Percentiles rank a stretch among this genome's conserved stretches.
Conservation (phyloP, 92 coral and sea anemone species). For the Palythoa grandiflora region DNA sequence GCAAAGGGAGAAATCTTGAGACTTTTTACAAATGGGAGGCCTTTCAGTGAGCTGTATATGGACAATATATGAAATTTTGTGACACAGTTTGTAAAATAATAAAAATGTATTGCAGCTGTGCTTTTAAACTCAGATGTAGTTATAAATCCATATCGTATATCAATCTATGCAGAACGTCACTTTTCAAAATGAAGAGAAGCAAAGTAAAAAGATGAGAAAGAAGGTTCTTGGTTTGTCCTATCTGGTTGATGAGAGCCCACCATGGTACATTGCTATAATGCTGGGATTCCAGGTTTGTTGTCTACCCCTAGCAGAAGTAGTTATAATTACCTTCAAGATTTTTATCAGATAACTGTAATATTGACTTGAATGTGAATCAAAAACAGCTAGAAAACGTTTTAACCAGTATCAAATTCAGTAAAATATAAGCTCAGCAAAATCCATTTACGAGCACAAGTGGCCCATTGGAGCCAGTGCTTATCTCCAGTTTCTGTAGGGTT, state of each 20-base stretch:
- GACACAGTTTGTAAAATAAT: too few species aligned
- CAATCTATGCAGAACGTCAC: background rate
- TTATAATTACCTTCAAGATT: too few species aligned
- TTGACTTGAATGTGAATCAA: background rate
- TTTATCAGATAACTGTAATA: background rate
- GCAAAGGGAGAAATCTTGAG: too few species aligned
- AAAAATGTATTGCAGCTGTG: background rate
- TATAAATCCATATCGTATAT: background rate
- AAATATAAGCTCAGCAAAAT: too few species aligned
- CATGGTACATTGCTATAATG: conserved; percentile 58
- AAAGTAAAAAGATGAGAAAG: conserved; percentile 27
- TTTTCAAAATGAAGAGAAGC: background rate
- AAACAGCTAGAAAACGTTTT: background rate
- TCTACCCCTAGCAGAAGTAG: too few species aligned
- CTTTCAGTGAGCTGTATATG: too few species aligned
- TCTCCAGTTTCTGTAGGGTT: too few species aligned
- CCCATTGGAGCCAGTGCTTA: too few species aligned
- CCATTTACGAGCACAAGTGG: too few species aligned
- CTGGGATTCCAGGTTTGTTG: conserved; percentile 66
- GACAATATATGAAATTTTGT: too few species aligned
- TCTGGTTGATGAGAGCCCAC: conserved; percentile 61
- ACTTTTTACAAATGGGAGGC: too few species aligned
- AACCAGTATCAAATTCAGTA: too few species aligned
- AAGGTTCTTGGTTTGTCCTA: conserved; percentile 44
- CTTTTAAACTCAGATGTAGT: background rate